Conservation (phyloP, 2,888 invertebrate genomes). For the Eilema caniola region DNA sequence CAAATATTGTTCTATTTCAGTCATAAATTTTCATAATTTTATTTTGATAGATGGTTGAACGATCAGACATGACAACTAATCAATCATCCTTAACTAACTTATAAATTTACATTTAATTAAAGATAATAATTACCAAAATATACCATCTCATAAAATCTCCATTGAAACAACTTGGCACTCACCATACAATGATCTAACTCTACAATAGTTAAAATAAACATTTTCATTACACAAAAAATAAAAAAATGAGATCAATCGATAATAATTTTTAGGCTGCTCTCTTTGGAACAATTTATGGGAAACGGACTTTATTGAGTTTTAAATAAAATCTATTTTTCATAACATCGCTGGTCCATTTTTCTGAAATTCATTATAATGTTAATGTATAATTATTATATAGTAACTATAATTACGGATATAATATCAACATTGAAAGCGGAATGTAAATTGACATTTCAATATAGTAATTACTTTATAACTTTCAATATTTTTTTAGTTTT, state of each 20-base stretch:
- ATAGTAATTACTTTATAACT: slow-evolving; percentile 31
- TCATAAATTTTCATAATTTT: slow-evolving; percentile 11
- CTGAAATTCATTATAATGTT: slow-evolving; percentile 45
- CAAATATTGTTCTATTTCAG: not conserved
- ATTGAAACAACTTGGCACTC: slow-evolving; percentile 79
- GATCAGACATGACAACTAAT: slow-evolving; percentile 59
- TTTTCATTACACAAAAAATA: slow-evolving; percentile 76
- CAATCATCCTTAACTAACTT: slow-evolving; percentile 63
- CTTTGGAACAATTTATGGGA: slow-evolving; percentile 84
- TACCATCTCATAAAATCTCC: slow-evolving; percentile 73
- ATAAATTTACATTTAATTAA: slow-evolving; percentile 72
- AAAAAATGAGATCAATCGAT: slow-evolving; percentile 86
- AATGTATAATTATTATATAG: slow-evolving; percentile 34
- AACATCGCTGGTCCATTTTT: slow-evolving; percentile 69
- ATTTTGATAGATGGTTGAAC: slow-evolving; percentile 27
- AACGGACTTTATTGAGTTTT: slow-evolving; percentile 64
- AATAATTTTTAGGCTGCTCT: slow-evolving; percentile 86
- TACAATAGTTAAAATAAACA: slow-evolving; percentile 78
- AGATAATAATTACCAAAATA: slow-evolving; percentile 69
- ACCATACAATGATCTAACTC: slow-evolving; percentile 63
- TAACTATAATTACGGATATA: slow-evolving; percentile 54
- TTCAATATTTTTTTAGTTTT: slow-evolving; percentile 26
- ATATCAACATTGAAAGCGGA: slow-evolving; percentile 79
- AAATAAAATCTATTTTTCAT: slow-evolving; percentile 58
- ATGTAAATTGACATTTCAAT: slow-evolving; percentile 69